phyloP scores from a whole-genome alignment of 2,888 invertebrate genomes.

The Trachelus tabidus region DNA sequence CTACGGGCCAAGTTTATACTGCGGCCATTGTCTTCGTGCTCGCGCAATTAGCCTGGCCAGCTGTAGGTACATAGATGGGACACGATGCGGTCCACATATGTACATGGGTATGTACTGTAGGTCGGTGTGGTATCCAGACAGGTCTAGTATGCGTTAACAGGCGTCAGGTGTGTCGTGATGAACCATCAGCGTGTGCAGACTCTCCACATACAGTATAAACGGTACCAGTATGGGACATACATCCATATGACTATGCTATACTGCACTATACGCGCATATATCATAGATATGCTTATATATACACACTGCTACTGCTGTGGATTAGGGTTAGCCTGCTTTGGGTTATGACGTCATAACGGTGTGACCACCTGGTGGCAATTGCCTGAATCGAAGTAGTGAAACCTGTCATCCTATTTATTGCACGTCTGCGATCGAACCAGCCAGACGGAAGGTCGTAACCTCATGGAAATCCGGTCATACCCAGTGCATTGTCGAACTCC shows the following conservation, averaged over 20 bases:
- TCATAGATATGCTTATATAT: constrained; percentile 3
- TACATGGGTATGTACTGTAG: constrained; percentile 9
- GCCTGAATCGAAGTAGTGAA: constrained; percentile 42
- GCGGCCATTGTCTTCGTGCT: constrained; percentile 29
- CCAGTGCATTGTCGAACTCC: neutral
- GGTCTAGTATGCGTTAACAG: constrained; percentile 49
- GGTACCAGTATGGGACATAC: neutral
- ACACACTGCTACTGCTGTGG: constrained; percentile 36
- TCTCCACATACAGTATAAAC: neutral
- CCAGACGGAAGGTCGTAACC: neutral
- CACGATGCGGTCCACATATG: constrained; percentile 10
- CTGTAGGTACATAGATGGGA: constrained; percentile 12
- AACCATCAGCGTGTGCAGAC: constrained; percentile 37
- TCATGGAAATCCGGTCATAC: neutral
- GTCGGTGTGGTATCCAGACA: constrained; percentile 36
- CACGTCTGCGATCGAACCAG: constrained; percentile 20
- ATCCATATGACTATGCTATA: neutral
- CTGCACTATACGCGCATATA: constrained; percentile 21
- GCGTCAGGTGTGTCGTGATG: constrained; percentile 51
- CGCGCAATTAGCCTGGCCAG: constrained; percentile 34
- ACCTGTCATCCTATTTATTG: constrained; percentile 55
- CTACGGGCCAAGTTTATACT: constrained; percentile 1
- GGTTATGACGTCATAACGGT: constrained; percentile 58
- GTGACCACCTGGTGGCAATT: constrained; percentile 56
- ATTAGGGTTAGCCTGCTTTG: constrained; percentile 53